Evolutionary conservation across 2,797 vertebrate genomes (phyloP).

Genomic region (Discoglossus pictus): DNA sequence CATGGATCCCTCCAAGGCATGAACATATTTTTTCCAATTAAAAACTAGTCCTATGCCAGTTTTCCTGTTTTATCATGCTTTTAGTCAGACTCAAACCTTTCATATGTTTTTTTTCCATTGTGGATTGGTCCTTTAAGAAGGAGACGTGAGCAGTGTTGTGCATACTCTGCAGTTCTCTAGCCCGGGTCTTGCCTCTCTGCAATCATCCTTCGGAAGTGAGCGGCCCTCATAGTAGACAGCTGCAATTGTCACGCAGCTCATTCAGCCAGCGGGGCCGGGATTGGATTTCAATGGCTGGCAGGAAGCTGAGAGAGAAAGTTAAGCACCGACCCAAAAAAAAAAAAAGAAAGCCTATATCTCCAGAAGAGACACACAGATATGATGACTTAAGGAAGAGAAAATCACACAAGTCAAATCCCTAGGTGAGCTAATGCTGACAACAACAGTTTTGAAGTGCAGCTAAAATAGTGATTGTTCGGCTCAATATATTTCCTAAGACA

Average conservation of each 20-base stretch:
- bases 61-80: no score
- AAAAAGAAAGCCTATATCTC: not conserved
- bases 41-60: no score
- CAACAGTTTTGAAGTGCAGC: constrained; percentile 19
- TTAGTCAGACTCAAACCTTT: no score
- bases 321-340: not conserved
- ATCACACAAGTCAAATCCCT: not conserved
- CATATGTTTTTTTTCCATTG: no score
- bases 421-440: constrained; percentile 6
- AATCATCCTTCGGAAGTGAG: constrained; percentile 17
- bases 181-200: not conserved
- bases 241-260: constrained; percentile 23
- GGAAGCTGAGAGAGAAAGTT: not conserved
- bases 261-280: constrained; percentile 8
- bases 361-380: not conserved
- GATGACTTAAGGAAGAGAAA: not conserved
- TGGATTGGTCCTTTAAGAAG: no score
- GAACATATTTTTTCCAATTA: no score
- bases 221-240: constrained; percentile 10
- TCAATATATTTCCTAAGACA: constrained; percentile 26
- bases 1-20: no score
- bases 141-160: not conserved
- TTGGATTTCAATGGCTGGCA: constrained; percentile 19
- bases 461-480: constrained; percentile 29
- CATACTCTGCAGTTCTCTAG: constrained; percentile 7